A percentile compares a stretch with the other conserved stretches of the same genome.
Evolutionary conservation across 2,888 invertebrate species (phyloP).

Genomic region (Archips xylosteana): DNA sequence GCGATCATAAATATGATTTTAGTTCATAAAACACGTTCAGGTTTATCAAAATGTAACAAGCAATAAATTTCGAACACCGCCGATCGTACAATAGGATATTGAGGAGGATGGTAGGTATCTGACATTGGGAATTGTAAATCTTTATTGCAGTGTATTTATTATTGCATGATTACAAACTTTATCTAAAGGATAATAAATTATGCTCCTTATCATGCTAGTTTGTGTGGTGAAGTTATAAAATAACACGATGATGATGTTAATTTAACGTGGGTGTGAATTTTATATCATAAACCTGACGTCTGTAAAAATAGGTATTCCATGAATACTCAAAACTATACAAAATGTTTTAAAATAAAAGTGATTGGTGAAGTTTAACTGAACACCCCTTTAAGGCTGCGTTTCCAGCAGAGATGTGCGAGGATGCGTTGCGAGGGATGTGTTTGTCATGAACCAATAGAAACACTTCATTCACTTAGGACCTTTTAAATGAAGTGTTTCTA

Average conservation of each 20-base stretch:
- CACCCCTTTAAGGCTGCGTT: no score
- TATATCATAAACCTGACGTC: background rate
- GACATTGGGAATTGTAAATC: background rate
- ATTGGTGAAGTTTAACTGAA: no score
- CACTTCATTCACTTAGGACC: no score
- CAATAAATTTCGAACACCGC: background rate
- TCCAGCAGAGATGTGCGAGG: no score
- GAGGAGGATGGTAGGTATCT: background rate
- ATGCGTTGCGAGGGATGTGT: no score
- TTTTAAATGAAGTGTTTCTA: no score
- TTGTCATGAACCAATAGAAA: no score
- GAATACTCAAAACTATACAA: no score
- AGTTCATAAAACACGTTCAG: background rate
- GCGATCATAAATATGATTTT: background rate
- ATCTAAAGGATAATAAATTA: constrained; percentile 4
- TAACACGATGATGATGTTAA: background rate
- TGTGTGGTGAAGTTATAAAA: background rate
- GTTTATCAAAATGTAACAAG: background rate
- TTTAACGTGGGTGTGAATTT: background rate
- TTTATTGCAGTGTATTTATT: background rate
- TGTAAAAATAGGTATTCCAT: background rate
- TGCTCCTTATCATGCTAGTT: background rate
- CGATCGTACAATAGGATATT: background rate
- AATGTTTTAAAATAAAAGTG: no score
- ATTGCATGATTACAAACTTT: background rate